Conservation (phyloP, 2,113 vertebrate genomes). For the Indri indri region DNA sequence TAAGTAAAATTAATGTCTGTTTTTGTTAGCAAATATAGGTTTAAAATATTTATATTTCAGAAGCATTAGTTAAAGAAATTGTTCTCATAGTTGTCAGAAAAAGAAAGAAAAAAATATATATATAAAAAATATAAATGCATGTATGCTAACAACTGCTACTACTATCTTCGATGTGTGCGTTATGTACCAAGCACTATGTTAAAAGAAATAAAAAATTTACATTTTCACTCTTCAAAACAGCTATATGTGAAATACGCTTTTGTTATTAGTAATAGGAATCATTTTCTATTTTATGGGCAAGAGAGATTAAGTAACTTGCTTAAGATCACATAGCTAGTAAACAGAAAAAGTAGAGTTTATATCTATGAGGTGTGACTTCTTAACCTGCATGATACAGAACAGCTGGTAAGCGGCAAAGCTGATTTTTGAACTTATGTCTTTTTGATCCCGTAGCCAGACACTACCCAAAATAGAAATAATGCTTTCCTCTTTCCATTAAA, state of each 20-base stretch:
- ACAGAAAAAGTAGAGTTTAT: conserved; percentile 30
- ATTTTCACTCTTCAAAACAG: not conserved
- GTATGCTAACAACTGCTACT: not conserved
- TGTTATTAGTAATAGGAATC: not conserved
- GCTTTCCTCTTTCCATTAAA: not conserved
- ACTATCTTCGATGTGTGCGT: not conserved
- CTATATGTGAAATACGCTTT: not conserved
- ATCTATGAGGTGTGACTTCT: not conserved
- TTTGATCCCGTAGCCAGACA: not conserved
- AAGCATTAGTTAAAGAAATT: conserved; percentile 17
- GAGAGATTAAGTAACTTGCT: not conserved
- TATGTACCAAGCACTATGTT: not conserved
- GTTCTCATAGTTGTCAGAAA: not conserved
- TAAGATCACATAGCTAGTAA: not conserved
- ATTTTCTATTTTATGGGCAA: not conserved
- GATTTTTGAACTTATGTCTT: not conserved
- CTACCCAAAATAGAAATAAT: conserved; percentile 10
- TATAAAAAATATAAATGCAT: not conserved
- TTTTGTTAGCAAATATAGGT: not conserved
- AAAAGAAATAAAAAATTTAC: not conserved
- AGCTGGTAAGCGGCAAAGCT: not conserved
- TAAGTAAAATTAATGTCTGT: not conserved
- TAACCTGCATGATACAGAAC: not conserved
- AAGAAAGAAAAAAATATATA: not conserved
- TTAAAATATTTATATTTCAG: conserved; percentile 35